phyloP scores from a whole-genome alignment of 2,888 invertebrate species.

The Colletes collaris region DNA sequence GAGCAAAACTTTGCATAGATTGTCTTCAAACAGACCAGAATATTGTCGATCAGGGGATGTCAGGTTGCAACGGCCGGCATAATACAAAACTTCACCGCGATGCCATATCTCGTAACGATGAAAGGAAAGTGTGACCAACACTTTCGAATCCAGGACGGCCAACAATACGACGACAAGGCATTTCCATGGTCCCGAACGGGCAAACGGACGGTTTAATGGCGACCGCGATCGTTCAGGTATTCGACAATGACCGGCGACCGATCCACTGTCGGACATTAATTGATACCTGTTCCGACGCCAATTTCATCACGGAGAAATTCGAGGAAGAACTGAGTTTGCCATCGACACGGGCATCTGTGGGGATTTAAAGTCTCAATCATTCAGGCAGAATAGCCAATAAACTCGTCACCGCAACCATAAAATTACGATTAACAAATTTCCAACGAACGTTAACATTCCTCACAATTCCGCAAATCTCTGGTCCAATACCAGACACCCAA shows the following conservation, averaged over 20 bases:
- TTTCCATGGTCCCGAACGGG: neutral
- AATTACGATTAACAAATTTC: too few relatives aligned
- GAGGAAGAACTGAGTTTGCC: neutral
- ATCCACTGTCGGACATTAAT: neutral
- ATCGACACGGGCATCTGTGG: too few relatives aligned
- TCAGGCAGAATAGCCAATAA: too few relatives aligned
- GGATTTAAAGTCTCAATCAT: too few relatives aligned
- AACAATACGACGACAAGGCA: neutral
- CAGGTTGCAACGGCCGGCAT: neutral
- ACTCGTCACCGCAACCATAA: too few relatives aligned
- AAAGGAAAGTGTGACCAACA: neutral
- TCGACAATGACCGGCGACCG: too few relatives aligned
- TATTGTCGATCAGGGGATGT: neutral
- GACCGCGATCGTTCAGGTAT: too few relatives aligned
- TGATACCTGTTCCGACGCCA: neutral
- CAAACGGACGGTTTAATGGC: neutral
- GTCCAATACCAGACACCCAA: too few relatives aligned
- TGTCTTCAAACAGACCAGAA: neutral
- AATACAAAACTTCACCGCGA: neutral
- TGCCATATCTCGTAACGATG: too few relatives aligned
- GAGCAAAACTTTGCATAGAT: neutral
- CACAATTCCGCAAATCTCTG: too few relatives aligned
- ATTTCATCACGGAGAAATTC: neutral
- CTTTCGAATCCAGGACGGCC: neutral
- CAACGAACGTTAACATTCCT: too few relatives aligned